A percentile compares a stretch with the other conserved stretches of the same genome.
phyloP scores from a whole-genome alignment of 2,888 invertebrate genomes.

The Polia nebulosa region DNA sequence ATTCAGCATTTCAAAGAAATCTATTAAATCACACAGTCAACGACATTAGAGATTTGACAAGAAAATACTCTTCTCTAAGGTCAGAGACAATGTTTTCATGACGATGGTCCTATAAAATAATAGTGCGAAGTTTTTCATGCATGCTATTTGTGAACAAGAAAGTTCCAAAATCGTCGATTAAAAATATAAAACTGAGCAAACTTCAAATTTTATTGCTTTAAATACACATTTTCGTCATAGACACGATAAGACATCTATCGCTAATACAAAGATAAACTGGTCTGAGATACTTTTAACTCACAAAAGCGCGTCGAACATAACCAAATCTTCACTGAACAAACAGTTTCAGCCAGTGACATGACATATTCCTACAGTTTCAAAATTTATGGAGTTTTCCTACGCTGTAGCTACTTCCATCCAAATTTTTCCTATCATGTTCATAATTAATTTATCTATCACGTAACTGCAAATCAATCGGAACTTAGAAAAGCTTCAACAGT shows the following conservation, averaged over 20 bases:
- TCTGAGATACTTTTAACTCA: conserved; percentile 19
- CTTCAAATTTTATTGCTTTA: conserved; percentile 61
- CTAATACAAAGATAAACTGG: conserved; percentile 48
- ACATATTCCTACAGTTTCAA: conserved; percentile 25
- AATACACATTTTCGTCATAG: conserved; percentile 56
- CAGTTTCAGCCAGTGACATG: conserved; percentile 4
- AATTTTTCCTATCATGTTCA: conserved; percentile 32
- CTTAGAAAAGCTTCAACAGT: conserved; percentile 51
- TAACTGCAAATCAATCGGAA: conserved; percentile 58
- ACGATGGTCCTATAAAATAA: conserved; percentile 11
- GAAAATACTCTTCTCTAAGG: conserved; percentile 1
- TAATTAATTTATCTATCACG: conserved; percentile 59
- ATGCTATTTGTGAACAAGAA: conserved; percentile 10
- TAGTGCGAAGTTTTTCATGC: conserved; percentile 20
- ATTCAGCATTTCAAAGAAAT: conserved; percentile 72
- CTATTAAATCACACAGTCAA: conserved; percentile 22
- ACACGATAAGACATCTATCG: conserved; percentile 51
- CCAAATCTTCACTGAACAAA: conserved; percentile 6
- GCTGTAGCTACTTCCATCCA: conserved; percentile 29
- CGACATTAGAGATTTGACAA: conserved; percentile 5
- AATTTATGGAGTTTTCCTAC: conserved; percentile 30
- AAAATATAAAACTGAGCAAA: conserved; percentile 53
- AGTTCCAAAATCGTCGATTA: conserved; percentile 24
- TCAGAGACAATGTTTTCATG: conserved; percentile 3
- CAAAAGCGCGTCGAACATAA: conserved; percentile 32